Base-by-base conservation (phyloP, 2,797 vertebrate genomes). In the Chrysocyon brachyurus region DNA sequence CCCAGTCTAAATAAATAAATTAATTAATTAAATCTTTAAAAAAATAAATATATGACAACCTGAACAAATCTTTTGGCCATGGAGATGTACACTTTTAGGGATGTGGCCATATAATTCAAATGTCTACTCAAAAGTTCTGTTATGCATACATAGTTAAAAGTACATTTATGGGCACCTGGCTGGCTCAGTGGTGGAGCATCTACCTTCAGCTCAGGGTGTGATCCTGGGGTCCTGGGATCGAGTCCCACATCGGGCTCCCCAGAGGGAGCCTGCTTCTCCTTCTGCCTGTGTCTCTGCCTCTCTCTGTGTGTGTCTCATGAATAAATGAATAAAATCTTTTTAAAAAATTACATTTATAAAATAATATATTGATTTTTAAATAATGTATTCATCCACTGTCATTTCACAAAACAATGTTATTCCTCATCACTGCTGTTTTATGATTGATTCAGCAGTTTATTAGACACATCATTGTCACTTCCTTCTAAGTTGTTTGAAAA, bases 51-150 rank as follows among this genome's bases (percentile, higher is more conserved):
- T 4, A 59, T 49, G 77, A 73, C 21, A 26, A 49, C 24, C 52
- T 66, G 52, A 92, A 56, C n/a, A 94, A 90, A 40, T 63, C 26
- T 70, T 59, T 79, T 70, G 56, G 49, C 63, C 46, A 64, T 6
- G 16, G 82, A 92, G 31, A 81, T 16, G 61, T 3, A 72, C 0
- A 61, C 4, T 33, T 92, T 59, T 46, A 59, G 46, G 36, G 5
- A 57, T 40, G 1, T 87, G 6, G 12, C 31, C 17, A 66, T 54
- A 78, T 77, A 72, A 64, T 14, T 64, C 21, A 83, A 92, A 57
- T 56, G 61, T 91, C 68, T 79, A 72, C 16, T 92, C 64, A 85
- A 66, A 97, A 73, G 31, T 56, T 90, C 82, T 66, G 46, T 46
- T 40, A 90, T 56, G 21, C 10, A 66, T 46, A 77, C 1, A 49